A percentile compares a stretch with the other conserved stretches of the same genome.
phyloP scores from a whole-genome alignment of 2,113 vertebrate genomes.

The Excalfactoria chinensis region DNA sequence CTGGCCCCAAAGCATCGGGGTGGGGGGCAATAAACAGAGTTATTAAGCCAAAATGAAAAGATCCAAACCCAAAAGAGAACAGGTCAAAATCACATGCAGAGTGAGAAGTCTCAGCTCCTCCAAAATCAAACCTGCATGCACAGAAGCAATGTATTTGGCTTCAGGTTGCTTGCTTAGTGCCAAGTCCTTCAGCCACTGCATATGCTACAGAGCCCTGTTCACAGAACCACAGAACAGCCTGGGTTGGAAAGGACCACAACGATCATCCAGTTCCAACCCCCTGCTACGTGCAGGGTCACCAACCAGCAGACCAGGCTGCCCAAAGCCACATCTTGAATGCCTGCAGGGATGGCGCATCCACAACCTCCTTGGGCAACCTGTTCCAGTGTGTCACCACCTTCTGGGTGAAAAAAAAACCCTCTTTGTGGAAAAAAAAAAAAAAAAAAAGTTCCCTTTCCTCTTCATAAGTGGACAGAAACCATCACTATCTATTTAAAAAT shows the following conservation, averaged over 20 bases:
- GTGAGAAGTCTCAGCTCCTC: neutral
- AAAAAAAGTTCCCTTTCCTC: neutral
- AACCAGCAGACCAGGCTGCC: no score
- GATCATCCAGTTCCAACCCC: no score
- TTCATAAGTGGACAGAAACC: neutral
- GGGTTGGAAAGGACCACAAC: no score
- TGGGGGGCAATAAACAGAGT: neutral
- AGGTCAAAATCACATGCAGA: rapidly evolving
- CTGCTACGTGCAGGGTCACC: no score
- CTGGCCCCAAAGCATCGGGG: neutral
- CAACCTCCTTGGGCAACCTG: no score
- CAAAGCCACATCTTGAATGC: no score
- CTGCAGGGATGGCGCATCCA: no score
- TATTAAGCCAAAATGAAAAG: neutral
- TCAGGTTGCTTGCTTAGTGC: neutral
- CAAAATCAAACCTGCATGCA: neutral
- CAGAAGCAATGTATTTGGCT: neutral
- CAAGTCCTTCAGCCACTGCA: neutral
- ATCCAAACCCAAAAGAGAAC: neutral
- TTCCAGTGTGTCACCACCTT: no score
- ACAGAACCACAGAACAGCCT: no score
- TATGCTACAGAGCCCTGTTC: neutral
- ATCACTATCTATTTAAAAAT: constrained; percentile 4
- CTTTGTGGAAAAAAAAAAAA: no score
- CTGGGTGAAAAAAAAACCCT: no score